Conservation (phyloP, 1,140 invertebrate genomes). For the Hyles vespertilio region DNA sequence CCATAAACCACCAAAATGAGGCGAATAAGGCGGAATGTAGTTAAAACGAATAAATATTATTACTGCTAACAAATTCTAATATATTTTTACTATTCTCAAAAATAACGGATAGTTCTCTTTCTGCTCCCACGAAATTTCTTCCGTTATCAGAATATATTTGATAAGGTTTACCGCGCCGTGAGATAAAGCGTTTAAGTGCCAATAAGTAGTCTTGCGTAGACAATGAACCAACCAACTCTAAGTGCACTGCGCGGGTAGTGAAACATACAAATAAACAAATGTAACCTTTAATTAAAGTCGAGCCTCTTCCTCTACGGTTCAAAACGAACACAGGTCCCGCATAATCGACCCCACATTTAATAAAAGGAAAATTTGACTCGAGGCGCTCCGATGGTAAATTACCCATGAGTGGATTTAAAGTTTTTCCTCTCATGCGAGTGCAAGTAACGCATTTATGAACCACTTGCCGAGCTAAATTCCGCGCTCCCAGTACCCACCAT, state of each 20-base stretch:
- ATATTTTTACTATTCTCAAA: background rate
- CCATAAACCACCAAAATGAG: slow-evolving; percentile 13
- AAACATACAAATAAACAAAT: slow-evolving; percentile 12
- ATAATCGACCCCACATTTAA: background rate
- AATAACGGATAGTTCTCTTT: background rate
- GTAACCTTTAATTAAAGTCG: slow-evolving; percentile 6
- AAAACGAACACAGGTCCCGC: background rate
- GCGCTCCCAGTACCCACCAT: too few species aligned
- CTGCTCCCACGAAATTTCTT: slow-evolving; percentile 26
- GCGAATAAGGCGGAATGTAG: slow-evolving; percentile 3
- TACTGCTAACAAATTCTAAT: background rate
- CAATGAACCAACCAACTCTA: slow-evolving; percentile 26
- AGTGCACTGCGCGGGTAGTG: slow-evolving; percentile 27
- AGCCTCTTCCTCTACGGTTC: slow-evolving; percentile 7
- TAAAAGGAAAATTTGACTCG: background rate
- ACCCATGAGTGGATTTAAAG: slow-evolving; percentile 11
- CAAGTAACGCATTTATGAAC: too few species aligned
- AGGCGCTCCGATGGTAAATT: background rate
- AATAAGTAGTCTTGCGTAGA: slow-evolving; percentile 36
- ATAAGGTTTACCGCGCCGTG: slow-evolving; percentile 27
- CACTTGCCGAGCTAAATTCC: too few species aligned
- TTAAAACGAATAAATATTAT: slow-evolving; percentile 7
- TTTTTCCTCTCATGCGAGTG: too few species aligned
- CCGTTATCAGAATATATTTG: slow-evolving; percentile 35
- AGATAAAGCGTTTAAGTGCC: slow-evolving; percentile 43